phyloP scores from a whole-genome alignment of 1,140 invertebrate species.

The Centruroides vittatus region DNA sequence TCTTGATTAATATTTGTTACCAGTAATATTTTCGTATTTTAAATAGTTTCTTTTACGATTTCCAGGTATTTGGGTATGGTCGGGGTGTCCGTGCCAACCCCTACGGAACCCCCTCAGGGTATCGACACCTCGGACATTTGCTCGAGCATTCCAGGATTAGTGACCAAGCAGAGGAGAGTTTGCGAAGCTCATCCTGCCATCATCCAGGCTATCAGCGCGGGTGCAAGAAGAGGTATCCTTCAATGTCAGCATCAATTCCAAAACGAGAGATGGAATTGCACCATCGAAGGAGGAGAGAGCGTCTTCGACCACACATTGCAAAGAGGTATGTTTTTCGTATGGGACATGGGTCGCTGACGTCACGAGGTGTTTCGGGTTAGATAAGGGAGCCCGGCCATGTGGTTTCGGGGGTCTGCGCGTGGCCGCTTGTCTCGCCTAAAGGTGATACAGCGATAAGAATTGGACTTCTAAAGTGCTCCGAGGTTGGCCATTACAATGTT shows the following conservation, averaged over 20 bases:
- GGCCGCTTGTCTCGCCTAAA: no score
- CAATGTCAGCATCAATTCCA: slow-evolving; percentile 44
- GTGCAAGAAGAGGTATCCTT: slow-evolving; percentile 36
- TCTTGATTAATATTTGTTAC: no score
- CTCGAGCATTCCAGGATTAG: slow-evolving; percentile 27
- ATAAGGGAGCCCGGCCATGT: no score
- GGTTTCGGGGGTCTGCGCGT: no score
- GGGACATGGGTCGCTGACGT: no score
- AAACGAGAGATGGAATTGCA: slow-evolving; percentile 44
- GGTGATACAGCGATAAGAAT: no score
- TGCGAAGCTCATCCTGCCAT: slow-evolving; percentile 38
- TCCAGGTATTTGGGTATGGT: slow-evolving; percentile 39
- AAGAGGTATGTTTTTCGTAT: slow-evolving; percentile 24
- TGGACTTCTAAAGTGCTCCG: no score
- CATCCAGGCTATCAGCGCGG: slow-evolving; percentile 36
- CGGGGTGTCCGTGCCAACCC: slow-evolving; percentile 29
- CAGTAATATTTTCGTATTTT: no score
- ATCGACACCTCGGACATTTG: slow-evolving; percentile 21
- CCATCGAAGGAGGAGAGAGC: slow-evolving; percentile 26
- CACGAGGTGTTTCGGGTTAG: no score
- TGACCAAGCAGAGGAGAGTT: slow-evolving; percentile 35
- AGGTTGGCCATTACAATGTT: no score
- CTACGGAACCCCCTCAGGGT: slow-evolving; percentile 14
- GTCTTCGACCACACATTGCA: slow-evolving; percentile 34
- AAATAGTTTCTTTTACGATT: background rate